These are phyloP conservation scores for Papilio xuthus DNA, from an alignment of 1,140 invertebrate genomes.

Conservation along the genomic window DNA sequence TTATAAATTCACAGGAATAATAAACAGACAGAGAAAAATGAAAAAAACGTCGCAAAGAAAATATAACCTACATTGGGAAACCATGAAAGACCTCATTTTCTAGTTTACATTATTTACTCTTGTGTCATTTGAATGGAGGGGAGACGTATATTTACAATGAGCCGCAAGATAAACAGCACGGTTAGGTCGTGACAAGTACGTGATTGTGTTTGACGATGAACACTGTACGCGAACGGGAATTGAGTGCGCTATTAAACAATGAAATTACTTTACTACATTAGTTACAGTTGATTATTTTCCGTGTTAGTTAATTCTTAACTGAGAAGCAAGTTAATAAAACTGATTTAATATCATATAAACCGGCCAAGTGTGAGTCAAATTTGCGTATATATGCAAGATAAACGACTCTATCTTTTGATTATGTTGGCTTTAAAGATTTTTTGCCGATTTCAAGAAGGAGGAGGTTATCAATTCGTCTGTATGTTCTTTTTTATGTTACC, in stretches of 20 bases:
- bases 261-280: slow-evolving; percentile 14
- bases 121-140: slow-evolving; percentile 16
- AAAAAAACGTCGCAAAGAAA: not conserved
- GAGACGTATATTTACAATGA: slow-evolving; percentile 23
- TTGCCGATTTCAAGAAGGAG: too few relatives aligned
- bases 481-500: too few relatives aligned
- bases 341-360: too few relatives aligned
- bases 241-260: slow-evolving; percentile 10
- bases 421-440: too few relatives aligned
- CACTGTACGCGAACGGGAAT: slow-evolving; percentile 24
- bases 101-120: slow-evolving; percentile 13
- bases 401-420: too few relatives aligned
- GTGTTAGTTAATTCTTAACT: not conserved
- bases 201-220: slow-evolving; percentile 29
- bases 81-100: slow-evolving; percentile 25
- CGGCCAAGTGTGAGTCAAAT: too few relatives aligned
- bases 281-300: not conserved
- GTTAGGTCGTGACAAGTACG: slow-evolving; percentile 25
- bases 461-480: too few relatives aligned
- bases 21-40: not conserved
- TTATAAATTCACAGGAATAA: not conserved
- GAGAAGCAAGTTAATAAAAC: not conserved
- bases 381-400: too few relatives aligned
- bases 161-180: slow-evolving; percentile 26
- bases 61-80: slow-evolving; percentile 19